phyloP scores from a whole-genome alignment of 1,140 invertebrate species.

The Pseudomyrmex sp. region DNA sequence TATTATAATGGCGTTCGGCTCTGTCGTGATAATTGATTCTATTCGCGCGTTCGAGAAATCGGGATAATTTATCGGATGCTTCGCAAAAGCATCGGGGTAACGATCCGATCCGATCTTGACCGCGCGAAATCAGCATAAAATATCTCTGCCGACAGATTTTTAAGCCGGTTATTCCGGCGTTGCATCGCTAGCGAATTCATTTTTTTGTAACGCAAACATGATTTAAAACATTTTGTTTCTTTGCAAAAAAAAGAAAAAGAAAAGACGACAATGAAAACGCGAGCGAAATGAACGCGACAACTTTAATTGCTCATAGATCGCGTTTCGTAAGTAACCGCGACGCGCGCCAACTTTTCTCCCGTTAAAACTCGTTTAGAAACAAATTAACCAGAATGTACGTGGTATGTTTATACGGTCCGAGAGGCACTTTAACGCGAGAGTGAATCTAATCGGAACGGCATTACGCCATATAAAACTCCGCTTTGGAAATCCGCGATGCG shows the following conservation, averaged over 20 bases:
- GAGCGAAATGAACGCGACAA: slow-evolving; percentile 40
- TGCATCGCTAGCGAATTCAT: slow-evolving; percentile 13
- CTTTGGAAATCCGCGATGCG: slow-evolving; percentile 57
- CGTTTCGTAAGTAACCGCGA: slow-evolving; percentile 40
- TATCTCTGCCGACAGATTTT: slow-evolving; percentile 30
- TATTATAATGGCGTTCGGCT: slow-evolving; percentile 5
- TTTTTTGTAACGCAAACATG: not conserved
- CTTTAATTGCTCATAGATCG: slow-evolving; percentile 54
- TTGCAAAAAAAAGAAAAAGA: slow-evolving; percentile 22
- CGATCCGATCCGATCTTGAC: slow-evolving; percentile 31
- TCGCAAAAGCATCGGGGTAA: slow-evolving; percentile 8
- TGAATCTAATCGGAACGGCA: slow-evolving; percentile 66
- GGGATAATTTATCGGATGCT: slow-evolving; percentile 23
- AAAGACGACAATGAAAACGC: slow-evolving; percentile 21
- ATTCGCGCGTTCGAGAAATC: slow-evolving; percentile 29
- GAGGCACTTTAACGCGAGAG: slow-evolving; percentile 63
- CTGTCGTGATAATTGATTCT: slow-evolving; percentile 50
- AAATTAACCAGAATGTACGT: slow-evolving; percentile 69
- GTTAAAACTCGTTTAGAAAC: slow-evolving; percentile 64
- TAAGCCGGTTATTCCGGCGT: slow-evolving; percentile 23
- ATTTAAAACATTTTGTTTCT: slow-evolving; percentile 51
- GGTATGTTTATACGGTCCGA: slow-evolving; percentile 59
- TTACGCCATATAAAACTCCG: slow-evolving; percentile 66
- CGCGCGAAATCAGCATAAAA: slow-evolving; percentile 40
- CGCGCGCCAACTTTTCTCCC: slow-evolving; percentile 45